A percentile compares a stretch with the other conserved stretches of the same genome.
phyloP scores from a whole-genome alignment of 2,888 invertebrate species.

The Sphinx pinastri region DNA sequence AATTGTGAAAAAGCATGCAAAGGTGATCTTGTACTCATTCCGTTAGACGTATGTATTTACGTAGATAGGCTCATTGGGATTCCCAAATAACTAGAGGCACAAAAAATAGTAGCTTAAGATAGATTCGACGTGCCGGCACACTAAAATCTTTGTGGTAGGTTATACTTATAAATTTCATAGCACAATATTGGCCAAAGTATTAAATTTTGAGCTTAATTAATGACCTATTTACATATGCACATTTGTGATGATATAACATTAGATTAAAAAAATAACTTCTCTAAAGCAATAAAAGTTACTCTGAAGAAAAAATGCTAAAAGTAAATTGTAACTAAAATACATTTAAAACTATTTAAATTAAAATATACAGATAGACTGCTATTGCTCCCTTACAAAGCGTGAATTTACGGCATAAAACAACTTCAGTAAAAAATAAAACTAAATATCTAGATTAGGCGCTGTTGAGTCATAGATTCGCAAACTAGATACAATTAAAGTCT shows the following conservation, averaged over 20 bases:
- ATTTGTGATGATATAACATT: too few relatives aligned
- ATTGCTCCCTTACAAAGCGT: not conserved
- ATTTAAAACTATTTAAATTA: too few relatives aligned
- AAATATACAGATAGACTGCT: too few relatives aligned
- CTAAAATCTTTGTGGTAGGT: conserved; percentile 3
- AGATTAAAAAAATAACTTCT: too few relatives aligned
- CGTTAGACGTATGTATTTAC: conserved; percentile 28
- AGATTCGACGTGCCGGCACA: conserved; percentile 51
- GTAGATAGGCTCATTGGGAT: conserved; percentile 57
- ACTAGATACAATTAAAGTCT: not conserved
- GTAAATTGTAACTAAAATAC: too few relatives aligned
- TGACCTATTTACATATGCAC: too few relatives aligned
- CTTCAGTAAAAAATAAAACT: not conserved
- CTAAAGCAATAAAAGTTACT: not conserved
- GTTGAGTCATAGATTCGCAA: not conserved
- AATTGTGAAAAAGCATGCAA: not conserved
- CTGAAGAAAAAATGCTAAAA: not conserved
- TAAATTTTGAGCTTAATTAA: too few relatives aligned
- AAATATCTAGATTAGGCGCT: not conserved
- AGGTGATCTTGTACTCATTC: not conserved
- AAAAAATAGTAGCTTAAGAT: conserved; percentile 57
- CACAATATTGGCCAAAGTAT: too few relatives aligned
- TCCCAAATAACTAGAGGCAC: conserved; percentile 55
- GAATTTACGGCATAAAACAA: not conserved
- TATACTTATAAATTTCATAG: too few relatives aligned